Base-by-base conservation (phyloP, 2,888 invertebrate genomes). In the Cheilosia vernalis region DNA sequence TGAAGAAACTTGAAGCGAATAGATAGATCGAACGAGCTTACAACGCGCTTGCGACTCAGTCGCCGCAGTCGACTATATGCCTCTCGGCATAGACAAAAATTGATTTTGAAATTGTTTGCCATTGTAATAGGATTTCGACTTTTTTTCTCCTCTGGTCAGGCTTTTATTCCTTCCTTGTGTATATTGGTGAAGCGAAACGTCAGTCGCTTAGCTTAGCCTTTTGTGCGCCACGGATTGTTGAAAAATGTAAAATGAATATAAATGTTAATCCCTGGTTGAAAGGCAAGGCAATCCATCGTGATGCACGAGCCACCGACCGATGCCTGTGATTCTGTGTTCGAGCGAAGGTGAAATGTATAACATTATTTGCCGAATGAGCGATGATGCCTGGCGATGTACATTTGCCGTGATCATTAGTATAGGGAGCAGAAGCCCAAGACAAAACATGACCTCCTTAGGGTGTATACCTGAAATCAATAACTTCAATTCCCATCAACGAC, bases 391-490 rank as follows among this genome's bases (percentile, higher is more conserved):
- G 4, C 1, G 55, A 19, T 53, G 61, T n/a, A 44, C 33, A 55
- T 73, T 72, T 51, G n/a, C 10, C 33, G 61, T 19, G 44, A 53
- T 44, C 55, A 55, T 55, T 73, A 63, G 63, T 40, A 47, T 19
- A 64, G 47, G 64, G 56, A 56, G 37, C 56, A 64, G 64, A 17
- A 44, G 30, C 30, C n/a, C 13, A 42, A 42, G 27, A 63, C 19
- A 44, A 63, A 27, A 21, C 55, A 42, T 76, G 47, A 87, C 87
- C 84, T 87, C 87, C 87, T 87, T 84, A 87, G 87, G 88, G 87
- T 87, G 87, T 88, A 87, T 88, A 87, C 17, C 61, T 51, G 42
- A 53, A 44, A 53, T 19, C 49, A 61, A 58, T 61, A 21, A 13
- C 27, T 17, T 17, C 13, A 61, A 56, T 63, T 58, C 55, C 67